A percentile compares a stretch with the other conserved stretches of the same genome.
These are phyloP conservation scores for Hemichromis elongatus DNA, from an alignment of 2,113 vertebrate species.

Conservation along the genomic window DNA sequence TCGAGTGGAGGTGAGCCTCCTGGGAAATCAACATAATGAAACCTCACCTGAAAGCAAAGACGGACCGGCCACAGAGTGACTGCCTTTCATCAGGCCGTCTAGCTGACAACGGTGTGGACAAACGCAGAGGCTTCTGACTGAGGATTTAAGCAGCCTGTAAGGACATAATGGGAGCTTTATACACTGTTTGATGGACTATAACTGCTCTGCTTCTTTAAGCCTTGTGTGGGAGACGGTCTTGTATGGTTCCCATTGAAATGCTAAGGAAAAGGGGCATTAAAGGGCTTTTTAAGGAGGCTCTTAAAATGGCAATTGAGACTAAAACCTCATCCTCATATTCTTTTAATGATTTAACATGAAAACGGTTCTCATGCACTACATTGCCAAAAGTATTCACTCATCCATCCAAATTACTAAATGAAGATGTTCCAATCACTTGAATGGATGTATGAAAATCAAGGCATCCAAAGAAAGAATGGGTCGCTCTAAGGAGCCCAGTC, in stretches of 20 bases:
- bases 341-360: not conserved
- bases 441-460: not conserved
- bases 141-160: not conserved
- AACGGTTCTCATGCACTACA: not conserved
- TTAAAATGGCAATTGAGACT: not conserved
- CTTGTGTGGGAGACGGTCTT: not conserved
- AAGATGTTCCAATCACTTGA: not conserved
- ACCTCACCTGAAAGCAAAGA: constrained; percentile 24
- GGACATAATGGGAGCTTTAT: not conserved
- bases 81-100: not conserved
- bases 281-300: not conserved
- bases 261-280: not conserved
- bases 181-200: not conserved
- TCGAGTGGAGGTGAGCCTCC: not conserved
- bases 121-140: not conserved
- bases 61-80: not conserved
- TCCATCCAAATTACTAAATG: not conserved
- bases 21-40: constrained; percentile 44
- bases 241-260: not conserved
- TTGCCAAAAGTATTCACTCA: not conserved
- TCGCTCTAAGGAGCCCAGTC: no score
- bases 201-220: not conserved
- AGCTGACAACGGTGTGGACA: not conserved
- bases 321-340: not conserved
- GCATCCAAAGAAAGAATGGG: not conserved